Conservation (phyloP, 1,140 invertebrate genomes). For the Camponotus vicinus region DNA sequence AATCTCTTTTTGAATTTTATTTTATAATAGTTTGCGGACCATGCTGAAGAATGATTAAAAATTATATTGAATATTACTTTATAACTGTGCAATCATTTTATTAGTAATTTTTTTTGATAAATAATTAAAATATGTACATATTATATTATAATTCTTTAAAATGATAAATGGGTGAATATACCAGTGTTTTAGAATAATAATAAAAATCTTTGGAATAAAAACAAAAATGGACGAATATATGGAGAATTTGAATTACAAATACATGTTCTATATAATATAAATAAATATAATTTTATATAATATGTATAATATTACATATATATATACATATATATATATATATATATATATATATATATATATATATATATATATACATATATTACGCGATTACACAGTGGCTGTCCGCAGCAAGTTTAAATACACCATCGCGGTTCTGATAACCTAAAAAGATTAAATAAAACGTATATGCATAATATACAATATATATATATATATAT, state of each 20-base stretch:
- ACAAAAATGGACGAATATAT: neutral
- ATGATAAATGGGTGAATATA: neutral
- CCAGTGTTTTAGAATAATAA: neutral
- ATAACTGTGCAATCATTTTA: neutral
- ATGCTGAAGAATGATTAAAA: neutral
- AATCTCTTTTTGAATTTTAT: no score
- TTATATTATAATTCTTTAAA: neutral
- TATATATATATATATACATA: no score
- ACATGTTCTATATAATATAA: neutral
- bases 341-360: no score
- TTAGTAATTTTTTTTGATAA: neutral
- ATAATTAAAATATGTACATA: neutral
- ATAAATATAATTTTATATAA: neutral
- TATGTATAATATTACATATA: neutral
- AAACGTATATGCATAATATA: constrained; percentile 11
- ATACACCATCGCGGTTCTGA: constrained; percentile 47
- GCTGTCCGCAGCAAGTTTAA: constrained; percentile 39
- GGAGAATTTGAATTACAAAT: constrained; percentile 1
- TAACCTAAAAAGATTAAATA: constrained; percentile 39
- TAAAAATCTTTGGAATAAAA: neutral
- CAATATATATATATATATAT: neutral
- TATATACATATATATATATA: no score
- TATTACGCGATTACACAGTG: neutral
- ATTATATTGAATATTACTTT: neutral
- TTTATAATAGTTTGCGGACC: constrained; percentile 50